A percentile compares a stretch with the other conserved stretches of the same genome.
Conservation (phyloP, 2,113 vertebrate genomes). For the Nansenia antarctica region DNA sequence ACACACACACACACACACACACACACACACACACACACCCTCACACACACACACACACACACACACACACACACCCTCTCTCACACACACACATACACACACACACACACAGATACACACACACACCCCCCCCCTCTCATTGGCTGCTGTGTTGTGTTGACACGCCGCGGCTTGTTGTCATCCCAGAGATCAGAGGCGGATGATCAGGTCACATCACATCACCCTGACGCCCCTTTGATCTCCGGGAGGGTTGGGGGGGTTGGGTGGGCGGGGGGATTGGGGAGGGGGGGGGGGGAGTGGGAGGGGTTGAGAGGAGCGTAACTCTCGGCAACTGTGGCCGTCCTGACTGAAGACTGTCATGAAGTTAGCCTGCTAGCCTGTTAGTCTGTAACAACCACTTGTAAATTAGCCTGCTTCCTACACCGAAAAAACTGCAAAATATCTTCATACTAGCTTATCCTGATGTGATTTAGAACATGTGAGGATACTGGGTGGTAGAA, state of each 20-base stretch:
- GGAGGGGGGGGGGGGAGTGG: not conserved
- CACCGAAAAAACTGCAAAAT: too few species aligned
- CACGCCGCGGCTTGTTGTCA: not conserved
- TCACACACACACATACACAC: too few species aligned
- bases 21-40: too few species aligned
- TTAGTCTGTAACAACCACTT: not conserved
- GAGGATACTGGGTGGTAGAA: too few species aligned
- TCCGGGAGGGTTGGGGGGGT: not conserved
- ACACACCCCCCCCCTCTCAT: constrained; percentile 34
- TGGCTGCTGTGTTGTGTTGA: constrained; percentile 29
- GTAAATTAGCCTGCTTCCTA: too few species aligned
- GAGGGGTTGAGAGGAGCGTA: not conserved
- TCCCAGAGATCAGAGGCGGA: not conserved
- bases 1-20: not conserved
- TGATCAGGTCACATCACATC: not conserved
- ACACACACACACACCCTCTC: too few species aligned
- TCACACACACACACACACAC: too few species aligned
- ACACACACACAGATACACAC: too few species aligned
- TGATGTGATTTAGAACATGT: too few species aligned
- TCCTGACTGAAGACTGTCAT: not conserved
- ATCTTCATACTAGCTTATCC: too few species aligned
- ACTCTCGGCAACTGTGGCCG: not conserved
- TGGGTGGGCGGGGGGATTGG: not conserved
- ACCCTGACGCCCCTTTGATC: not conserved
- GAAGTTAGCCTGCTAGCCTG: not conserved